Base-by-base conservation (phyloP, 2,797 vertebrate species). In the Schizopygopsis malacanthus region DNA sequence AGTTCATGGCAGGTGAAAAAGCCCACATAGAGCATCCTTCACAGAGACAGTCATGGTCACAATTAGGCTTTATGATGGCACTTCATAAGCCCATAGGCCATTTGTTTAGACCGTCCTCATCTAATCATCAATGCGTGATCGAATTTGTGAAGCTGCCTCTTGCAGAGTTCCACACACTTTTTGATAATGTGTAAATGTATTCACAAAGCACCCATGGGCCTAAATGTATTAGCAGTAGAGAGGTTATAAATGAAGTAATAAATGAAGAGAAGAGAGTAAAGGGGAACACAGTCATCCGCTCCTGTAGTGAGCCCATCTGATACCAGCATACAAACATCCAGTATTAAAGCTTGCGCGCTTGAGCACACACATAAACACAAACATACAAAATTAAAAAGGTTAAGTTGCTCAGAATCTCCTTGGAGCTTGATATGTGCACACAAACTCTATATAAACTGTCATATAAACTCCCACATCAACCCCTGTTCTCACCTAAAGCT, bases 91-190 rank as follows among this genome's bases (percentile, higher is more conserved):
- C 90, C 73, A 59, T 43, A 20, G 22, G 28, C 81, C 84, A 89
- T 90, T 89, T 91, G 84, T 90, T 91, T 87, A 81, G 41, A 89
- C 90, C 50, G 25, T 81, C 75, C 83, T 89, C 70, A 91, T 92
- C 84, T 83, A 87, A 91, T 93, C 85, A 90, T 85, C 61, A 80
- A 86, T 81, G 84, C 88, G 82, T 91, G 85, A 93, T 91, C 89
- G 86, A 82, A 85, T 91, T 87, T 83, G 45, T 63, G 83, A 84
- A 79, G 90, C 82, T 61, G 83, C 52, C 81, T 79, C 73, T 67
- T 79, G 43, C 76, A 86, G 56, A 56, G 87, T 85, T 90, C 75
- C 70, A 79, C 79, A 84, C 70, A 88, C 82, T 91, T 89, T 90
- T 90, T 88, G 89, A 88, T 91, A 85, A 89, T 2, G 82, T 80